Base-by-base conservation (phyloP, 2,888 invertebrate species). In the Arctia plantaginis region DNA sequence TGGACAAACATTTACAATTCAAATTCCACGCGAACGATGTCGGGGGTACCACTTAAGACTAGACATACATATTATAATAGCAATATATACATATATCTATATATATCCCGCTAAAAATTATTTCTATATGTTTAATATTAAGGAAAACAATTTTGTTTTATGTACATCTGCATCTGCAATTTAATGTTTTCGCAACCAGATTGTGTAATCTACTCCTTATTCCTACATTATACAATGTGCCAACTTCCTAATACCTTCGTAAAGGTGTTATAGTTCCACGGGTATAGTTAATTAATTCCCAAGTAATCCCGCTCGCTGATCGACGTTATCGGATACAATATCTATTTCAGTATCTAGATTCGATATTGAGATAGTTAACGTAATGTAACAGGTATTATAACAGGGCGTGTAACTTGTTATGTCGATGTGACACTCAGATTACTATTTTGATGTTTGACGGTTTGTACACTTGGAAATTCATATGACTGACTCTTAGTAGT, bases 261-360 rank as follows among this genome's bases (percentile, higher is more conserved):
- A 80, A 81, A 87, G 87, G 89, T 90, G 91, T 91, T 89, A 92
- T 79, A 86, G 87, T 89, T 88, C 87, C 89, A 88, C 87, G 39
- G 75, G 78, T 72, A 87, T 86, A 87, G 88, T 91, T 93, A 93
- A 93, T 93, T 91, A 93, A 93, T 91, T 91, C 88, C 80, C 87
- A 85, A 87, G 88, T 93, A 91, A 93, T 93, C 90, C 90, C 87
- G 86, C 85, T 81, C 77, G 78, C 79, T 91, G 93, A 93, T 90
- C 87, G 93, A 93, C 93, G 88, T 89, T 93, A 93, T 93, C 92
- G 85, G 85, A 80, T 80, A 80, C 77, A 74, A 83, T 88, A 92
- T 93, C 92, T 89, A 82, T 84, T 79, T 83, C 78, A 78, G 80
- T 80, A 89, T 90, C 88, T 88, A 89, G 91, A 92, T 92, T 88